These are phyloP conservation scores for Syrphus vitripennis DNA, from an alignment of 2,888 invertebrate species.

Conservation along the genomic window DNA sequence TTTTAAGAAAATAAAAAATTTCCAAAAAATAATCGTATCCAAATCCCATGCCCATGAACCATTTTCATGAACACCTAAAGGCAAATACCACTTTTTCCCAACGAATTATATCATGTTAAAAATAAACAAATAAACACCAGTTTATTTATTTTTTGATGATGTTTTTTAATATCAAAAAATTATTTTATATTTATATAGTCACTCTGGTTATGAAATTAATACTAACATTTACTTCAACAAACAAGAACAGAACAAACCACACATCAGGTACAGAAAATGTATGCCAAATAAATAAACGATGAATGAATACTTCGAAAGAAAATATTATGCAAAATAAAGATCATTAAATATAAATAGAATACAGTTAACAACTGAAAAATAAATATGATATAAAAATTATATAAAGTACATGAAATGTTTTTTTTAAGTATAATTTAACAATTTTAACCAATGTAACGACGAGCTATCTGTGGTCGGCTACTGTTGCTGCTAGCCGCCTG, in stretches of 20 bases:
- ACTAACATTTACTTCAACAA: neutral
- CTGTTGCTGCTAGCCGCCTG: neutral
- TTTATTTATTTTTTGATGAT: neutral
- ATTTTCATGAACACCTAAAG: too few species aligned
- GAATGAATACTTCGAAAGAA: neutral
- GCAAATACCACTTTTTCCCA: too few species aligned
- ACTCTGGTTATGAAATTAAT: neutral
- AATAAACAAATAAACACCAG: too few species aligned
- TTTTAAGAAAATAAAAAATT: too few species aligned
- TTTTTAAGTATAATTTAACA: neutral
- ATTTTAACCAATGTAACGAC: conserved; percentile 51
- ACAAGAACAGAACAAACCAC: neutral
- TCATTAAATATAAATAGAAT: neutral
- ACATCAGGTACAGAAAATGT: conserved; percentile 6
- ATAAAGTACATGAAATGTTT: neutral
- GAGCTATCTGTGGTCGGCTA: conserved; percentile 8
- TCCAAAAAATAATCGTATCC: too few species aligned
- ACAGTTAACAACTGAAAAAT: neutral
- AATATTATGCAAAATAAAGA: neutral
- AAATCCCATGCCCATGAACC: too few species aligned
- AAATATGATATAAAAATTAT: neutral
- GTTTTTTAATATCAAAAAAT: neutral
- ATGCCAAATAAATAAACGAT: neutral
- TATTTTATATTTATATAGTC: neutral
- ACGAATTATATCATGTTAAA: too few species aligned